Conservation (phyloP, 2,797 vertebrate genomes). For the Melanotaenia maccullochi region DNA sequence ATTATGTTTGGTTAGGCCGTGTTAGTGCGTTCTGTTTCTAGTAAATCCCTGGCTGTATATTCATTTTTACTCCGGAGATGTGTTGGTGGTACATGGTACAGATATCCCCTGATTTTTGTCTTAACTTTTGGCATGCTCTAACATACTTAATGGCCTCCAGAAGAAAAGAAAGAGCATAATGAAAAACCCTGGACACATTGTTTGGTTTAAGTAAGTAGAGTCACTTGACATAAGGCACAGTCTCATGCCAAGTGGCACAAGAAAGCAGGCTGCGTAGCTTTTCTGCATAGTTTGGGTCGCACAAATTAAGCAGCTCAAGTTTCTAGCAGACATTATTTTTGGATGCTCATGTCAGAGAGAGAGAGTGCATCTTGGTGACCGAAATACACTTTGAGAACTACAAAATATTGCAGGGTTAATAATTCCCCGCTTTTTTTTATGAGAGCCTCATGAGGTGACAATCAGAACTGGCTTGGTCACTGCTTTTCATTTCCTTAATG, state of each 20-base stretch:
- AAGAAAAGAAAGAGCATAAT: conserved; percentile 35
- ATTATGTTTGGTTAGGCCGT: neutral
- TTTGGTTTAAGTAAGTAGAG: conserved; percentile 75
- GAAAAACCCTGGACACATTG: conserved; percentile 71
- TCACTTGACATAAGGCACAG: conserved; percentile 73
- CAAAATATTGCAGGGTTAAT: conserved; percentile 59
- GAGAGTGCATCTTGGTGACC: conserved; percentile 15
- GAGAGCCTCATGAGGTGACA: conserved; percentile 61
- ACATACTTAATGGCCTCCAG: conserved; percentile 14
- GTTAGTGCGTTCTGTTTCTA: neutral
- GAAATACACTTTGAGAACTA: conserved; percentile 46
- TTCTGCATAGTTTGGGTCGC: conserved; percentile 59
- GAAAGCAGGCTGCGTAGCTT: conserved; percentile 24
- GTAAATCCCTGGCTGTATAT: neutral
- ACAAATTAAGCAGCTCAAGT: conserved; percentile 47
- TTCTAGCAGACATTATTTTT: conserved; percentile 56
- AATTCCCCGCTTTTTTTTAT: conserved; percentile 64
- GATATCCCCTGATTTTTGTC: conserved; percentile 12
- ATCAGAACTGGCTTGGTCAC: conserved; percentile 60
- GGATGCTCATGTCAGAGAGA: conserved; percentile 15
- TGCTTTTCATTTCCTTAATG: conserved; percentile 77
- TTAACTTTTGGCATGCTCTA: conserved; percentile 7
- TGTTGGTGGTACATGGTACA: neutral
- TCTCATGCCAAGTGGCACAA: conserved; percentile 43
- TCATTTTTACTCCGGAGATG: neutral